Conservation (phyloP, 1,140 invertebrate species). For the Panagrolaimus sp. region DNA sequence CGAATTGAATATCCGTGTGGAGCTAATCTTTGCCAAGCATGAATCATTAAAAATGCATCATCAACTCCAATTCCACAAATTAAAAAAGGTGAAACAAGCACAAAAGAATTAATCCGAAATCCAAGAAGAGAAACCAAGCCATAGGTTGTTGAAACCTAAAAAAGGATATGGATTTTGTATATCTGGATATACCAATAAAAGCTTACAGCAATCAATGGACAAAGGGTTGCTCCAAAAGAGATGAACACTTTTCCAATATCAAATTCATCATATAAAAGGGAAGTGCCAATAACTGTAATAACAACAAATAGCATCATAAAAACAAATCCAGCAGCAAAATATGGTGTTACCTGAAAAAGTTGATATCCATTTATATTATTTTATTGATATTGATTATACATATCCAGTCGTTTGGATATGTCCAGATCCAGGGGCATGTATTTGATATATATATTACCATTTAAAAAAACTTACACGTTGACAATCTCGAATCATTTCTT, state of each 20-base stretch:
- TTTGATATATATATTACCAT: too few relatives aligned
- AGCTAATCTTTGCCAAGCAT: constrained; percentile 43
- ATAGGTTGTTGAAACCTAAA: constrained; percentile 38
- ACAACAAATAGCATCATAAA: constrained; percentile 45
- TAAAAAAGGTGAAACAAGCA: constrained; percentile 53
- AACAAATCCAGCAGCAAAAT: constrained; percentile 47
- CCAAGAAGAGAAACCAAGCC: constrained; percentile 46
- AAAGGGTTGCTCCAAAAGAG: constrained; percentile 31
- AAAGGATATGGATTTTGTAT: too few relatives aligned
- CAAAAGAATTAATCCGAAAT: constrained; percentile 49
- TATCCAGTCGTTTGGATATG: too few relatives aligned
- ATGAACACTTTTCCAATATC: constrained; percentile 45
- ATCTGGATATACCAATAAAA: too few relatives aligned
- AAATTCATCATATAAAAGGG: constrained; percentile 36
- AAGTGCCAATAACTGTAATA: constrained; percentile 29
- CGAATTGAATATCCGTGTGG: constrained; percentile 8
- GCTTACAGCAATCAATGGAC: constrained; percentile 49
- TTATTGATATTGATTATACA: too few relatives aligned
- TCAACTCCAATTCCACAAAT: constrained; percentile 51
- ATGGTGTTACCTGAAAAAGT: constrained; percentile 42
- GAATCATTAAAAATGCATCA: constrained; percentile 46
- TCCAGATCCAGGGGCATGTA: too few relatives aligned
- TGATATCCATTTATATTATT: too few relatives aligned
- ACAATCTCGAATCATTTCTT: constrained; percentile 52
- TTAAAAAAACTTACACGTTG: constrained; percentile 13